Evolutionary conservation across 1,140 invertebrate genomes (phyloP).

Genomic region (Himalopsyche phryganea): DNA sequence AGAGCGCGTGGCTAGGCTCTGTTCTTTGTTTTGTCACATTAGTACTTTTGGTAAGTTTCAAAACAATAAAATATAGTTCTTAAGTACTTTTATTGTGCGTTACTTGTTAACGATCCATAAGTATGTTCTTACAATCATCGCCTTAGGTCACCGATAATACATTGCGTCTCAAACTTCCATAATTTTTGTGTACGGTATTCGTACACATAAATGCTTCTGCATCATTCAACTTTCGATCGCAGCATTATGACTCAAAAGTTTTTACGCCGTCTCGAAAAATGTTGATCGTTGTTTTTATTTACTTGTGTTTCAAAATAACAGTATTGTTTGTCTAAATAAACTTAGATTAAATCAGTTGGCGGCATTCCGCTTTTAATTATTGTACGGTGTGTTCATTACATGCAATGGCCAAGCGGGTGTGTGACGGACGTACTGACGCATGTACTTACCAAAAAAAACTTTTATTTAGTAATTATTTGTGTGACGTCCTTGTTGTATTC

Average conservation of each 20-base stretch:
- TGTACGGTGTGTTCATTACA: too few species aligned
- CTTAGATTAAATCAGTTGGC: neutral
- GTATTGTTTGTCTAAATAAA: slow-evolving; percentile 5
- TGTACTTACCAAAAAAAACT: too few species aligned
- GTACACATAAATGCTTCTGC: slow-evolving; percentile 9
- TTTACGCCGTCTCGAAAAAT: slow-evolving; percentile 8
- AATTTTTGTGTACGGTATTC: slow-evolving; percentile 21
- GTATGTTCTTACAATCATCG: slow-evolving; percentile 15
- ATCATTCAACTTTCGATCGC: neutral
- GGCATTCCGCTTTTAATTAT: too few species aligned
- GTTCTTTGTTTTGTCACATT: slow-evolving; percentile 26
- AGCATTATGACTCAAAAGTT: slow-evolving; percentile 5
- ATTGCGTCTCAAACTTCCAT: slow-evolving; percentile 16
- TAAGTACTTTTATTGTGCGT: neutral
- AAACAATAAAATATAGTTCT: slow-evolving; percentile 12
- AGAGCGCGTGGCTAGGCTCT: slow-evolving; percentile 27
- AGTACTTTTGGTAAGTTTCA: slow-evolving; percentile 23
- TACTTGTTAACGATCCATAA: neutral
- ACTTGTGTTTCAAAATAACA: slow-evolving; percentile 11
- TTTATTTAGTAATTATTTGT: too few species aligned
- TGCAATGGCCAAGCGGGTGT: too few species aligned
- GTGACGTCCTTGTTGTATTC: too few species aligned
- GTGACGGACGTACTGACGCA: too few species aligned
- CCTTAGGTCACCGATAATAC: slow-evolving; percentile 17
- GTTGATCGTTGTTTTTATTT: slow-evolving; percentile 10